Evolutionary conservation across 2,797 vertebrate genomes (phyloP).

Genomic region (Thamnophis elegans): DNA sequence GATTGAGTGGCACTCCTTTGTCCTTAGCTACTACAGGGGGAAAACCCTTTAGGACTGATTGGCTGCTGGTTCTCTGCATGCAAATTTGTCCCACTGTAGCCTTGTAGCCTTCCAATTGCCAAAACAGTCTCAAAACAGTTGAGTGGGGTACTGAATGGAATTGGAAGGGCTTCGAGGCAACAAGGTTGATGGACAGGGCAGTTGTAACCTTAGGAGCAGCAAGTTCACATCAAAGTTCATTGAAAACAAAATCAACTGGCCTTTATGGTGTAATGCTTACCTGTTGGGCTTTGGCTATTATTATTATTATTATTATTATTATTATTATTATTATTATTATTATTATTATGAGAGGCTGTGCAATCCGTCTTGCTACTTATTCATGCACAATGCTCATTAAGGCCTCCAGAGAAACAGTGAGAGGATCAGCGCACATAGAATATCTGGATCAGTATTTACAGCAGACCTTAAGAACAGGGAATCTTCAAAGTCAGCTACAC

Average conservation of each 20-base stretch:
- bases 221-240: neutral
- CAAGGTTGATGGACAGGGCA: neutral
- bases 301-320: no score
- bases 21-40: neutral
- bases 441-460: neutral
- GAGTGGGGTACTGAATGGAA: neutral
- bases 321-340: no score
- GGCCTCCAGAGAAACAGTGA: neutral
- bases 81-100: neutral
- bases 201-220: neutral
- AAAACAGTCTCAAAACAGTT: neutral
- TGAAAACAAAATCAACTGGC: neutral
- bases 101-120: neutral
- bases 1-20: neutral
- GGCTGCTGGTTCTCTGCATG: neutral
- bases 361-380: neutral
- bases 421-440: no score
- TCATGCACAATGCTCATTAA: neutral
- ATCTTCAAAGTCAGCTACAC: neutral
- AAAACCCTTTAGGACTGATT: neutral
- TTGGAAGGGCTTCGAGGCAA: neutral
- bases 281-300: neutral
- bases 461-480: no score
- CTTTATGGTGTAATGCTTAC: neutral
- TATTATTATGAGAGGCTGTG: neutral